Base-by-base conservation (phyloP, 64 coral and sea anemone species). In the Montipora capricornis region DNA sequence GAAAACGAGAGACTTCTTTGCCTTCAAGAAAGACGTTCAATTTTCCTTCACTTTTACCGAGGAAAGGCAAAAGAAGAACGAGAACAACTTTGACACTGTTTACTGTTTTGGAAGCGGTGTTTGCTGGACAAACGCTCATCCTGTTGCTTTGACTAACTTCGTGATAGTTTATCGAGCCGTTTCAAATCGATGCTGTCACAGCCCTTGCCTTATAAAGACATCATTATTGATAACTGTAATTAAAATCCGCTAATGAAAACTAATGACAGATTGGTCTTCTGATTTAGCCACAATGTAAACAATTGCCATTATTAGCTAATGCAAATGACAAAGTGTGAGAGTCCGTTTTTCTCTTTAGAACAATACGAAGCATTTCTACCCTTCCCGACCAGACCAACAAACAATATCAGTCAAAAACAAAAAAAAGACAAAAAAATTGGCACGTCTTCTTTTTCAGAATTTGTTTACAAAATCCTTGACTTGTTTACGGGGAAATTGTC, bases 1-100 rank as follows among this genome's bases (percentile, higher is more conserved):
- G 96, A 95, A 98, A 98, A 86, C 96, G 96, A 51, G 96, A 91
- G 29, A 95, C 96, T 24, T 98, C 96, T 85, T 80, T 87, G 6
- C 57, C 96, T 20, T 91, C 93, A 26, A 98, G 79, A 22, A 95
- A 98, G 14, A 98, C 96, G 79, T 98, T 98, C 20, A 98, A 74
- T 49, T 95, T 94, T 49, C 92, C 59, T 26, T 77, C n/a, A 60
- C 85, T 45, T 24, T 89, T 89, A 53, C 20, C 16, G 45, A 78
- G 20, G 29, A 90, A 86, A 20, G 45, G 0, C 17, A 52, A 20
- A 29, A 81, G 44, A 16, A 95, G 74, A 47, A 44, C 29, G 4
- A 86, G 13, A 24, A 69, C 26, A 79, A 52, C 11, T 79, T 55
- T 69, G 8, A 68, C 22, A 78, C 68, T 46, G 71, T 57, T 5